These are phyloP conservation scores for Coremacera marginata DNA, from an alignment of 2,888 invertebrate species.

Conservation along the genomic window DNA sequence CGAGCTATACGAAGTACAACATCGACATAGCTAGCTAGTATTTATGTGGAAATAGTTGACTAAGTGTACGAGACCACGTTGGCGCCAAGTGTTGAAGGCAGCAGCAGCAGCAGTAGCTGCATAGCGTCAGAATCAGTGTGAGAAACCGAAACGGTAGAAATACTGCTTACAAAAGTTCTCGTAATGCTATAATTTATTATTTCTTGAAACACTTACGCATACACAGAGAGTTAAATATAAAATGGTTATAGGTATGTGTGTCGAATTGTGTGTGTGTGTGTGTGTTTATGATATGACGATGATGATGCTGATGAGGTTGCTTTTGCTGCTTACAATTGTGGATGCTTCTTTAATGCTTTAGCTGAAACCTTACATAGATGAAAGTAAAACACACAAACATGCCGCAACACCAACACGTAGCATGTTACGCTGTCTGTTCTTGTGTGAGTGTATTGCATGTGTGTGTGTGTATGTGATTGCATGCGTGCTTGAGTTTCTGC, in stretches of 20 bases:
- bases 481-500: constrained; percentile 1
- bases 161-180: constrained; percentile 13
- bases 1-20: background rate
- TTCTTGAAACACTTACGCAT: constrained; percentile 10
- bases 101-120: background rate
- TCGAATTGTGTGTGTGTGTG: background rate
- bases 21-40: background rate
- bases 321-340: background rate
- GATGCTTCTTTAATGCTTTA: background rate
- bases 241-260: background rate
- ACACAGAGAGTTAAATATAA: background rate
- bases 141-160: background rate
- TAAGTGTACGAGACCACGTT: background rate
- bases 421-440: background rate
- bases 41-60: background rate
- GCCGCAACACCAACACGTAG: background rate
- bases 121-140: background rate
- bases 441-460: constrained; percentile 11
- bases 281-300: constrained; percentile 9
- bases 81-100: background rate
- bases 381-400: background rate
- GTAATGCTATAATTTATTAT: constrained; percentile 35
- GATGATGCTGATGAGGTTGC: background rate
- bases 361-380: too few species aligned
- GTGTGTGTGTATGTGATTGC: background rate